Conservation (phyloP, 2,113 vertebrate genomes). For the Indicator indicator region DNA sequence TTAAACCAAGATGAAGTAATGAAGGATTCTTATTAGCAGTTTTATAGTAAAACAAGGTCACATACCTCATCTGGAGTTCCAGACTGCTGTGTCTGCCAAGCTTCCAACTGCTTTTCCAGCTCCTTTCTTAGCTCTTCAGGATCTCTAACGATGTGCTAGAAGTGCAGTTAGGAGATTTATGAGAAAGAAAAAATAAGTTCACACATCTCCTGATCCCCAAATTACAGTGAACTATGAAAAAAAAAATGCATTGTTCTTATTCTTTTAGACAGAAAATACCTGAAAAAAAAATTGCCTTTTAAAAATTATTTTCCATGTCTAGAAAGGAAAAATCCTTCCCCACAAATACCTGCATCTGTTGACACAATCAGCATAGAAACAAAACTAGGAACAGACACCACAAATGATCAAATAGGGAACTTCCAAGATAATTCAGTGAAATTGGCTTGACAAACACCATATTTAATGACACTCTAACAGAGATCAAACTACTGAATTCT, state of each 20-base stretch:
- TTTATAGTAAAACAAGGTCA: neutral
- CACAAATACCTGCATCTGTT: neutral
- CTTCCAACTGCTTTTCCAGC: conserved; percentile 91
- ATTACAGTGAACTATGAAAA: neutral
- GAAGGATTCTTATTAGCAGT: neutral
- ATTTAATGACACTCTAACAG: neutral
- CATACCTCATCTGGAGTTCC: conserved; percentile 87
- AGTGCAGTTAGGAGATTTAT: neutral
- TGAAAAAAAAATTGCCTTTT: neutral
- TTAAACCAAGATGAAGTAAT: neutral
- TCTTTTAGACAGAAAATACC: neutral
- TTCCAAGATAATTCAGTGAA: neutral
- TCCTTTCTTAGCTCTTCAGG: conserved; percentile 87
- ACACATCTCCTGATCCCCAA: neutral
- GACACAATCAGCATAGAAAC: neutral
- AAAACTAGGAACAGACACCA: neutral
- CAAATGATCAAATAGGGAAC: neutral
- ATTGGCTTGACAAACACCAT: neutral
- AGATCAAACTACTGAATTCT: neutral
- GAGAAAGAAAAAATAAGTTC: neutral
- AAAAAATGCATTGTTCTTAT: neutral
- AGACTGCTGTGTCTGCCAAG: conserved; percentile 83
- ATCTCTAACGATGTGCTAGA: conserved; percentile 80
- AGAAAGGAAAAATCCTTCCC: neutral
- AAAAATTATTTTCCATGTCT: neutral